These are phyloP conservation scores for Sander vitreus DNA, from an alignment of 2,113 vertebrate species.

Conservation along the genomic window DNA sequence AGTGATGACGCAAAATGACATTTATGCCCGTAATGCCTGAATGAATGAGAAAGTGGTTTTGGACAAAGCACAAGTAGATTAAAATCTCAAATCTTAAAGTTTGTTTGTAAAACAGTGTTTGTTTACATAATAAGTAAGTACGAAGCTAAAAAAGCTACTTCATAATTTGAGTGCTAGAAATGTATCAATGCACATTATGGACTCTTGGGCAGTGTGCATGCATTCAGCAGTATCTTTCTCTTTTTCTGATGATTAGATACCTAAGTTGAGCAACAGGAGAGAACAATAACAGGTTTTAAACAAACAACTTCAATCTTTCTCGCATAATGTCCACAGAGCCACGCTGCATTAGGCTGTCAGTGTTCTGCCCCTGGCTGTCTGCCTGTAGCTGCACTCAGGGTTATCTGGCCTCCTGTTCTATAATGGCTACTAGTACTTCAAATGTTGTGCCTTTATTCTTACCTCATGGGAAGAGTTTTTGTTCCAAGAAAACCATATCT, in stretches of 20 bases:
- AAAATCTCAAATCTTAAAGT: neutral
- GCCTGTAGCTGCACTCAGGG: constrained; percentile 18
- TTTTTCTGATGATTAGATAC: neutral
- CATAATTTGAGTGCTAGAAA: neutral
- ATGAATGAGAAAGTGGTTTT: neutral
- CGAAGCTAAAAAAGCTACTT: neutral
- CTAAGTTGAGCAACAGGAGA: constrained; percentile 1
- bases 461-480: neutral
- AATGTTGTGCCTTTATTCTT: constrained; percentile 15
- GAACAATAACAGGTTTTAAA: constrained; percentile 12
- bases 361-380: neutral
- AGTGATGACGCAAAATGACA: neutral
- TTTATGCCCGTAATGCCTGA: neutral
- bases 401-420: neutral
- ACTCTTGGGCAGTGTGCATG: neutral
- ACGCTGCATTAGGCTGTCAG: constrained; percentile 35
- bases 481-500: constrained; percentile 14
- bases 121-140: neutral
- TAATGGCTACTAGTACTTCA: constrained; percentile 45
- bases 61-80: neutral
- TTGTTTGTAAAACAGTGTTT: neutral
- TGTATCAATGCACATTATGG: neutral
- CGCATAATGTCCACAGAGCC: constrained; percentile 4
- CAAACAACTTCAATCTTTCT: constrained; percentile 18
- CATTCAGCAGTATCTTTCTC: neutral